phyloP scores from a whole-genome alignment of 2,888 invertebrate genomes.

The Muscina levida region DNA sequence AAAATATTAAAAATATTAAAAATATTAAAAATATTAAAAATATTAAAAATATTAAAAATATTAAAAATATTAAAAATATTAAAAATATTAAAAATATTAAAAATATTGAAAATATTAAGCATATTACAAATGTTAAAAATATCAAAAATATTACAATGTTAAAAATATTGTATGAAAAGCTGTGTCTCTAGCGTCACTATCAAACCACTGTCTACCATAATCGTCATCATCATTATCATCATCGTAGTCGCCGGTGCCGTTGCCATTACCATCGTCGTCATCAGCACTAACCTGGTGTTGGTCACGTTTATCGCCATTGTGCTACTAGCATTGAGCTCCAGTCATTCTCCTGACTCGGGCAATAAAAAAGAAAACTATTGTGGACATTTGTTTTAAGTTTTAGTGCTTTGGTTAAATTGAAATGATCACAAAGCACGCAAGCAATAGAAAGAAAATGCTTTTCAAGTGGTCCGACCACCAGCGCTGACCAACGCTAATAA shows the following conservation, averaged over 20 bases:
- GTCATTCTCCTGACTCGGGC: constrained; percentile 7
- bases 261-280: neutral
- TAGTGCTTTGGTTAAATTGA: constrained; percentile 63
- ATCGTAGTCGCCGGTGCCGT: neutral
- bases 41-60: too few species aligned
- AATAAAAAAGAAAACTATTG: constrained; percentile 58
- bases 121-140: too few species aligned
- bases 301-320: neutral
- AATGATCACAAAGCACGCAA: constrained; percentile 60
- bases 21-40: too few species aligned
- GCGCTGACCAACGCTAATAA: neutral
- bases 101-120: too few species aligned
- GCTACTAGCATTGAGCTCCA: neutral
- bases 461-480: constrained; percentile 49
- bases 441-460: constrained; percentile 47
- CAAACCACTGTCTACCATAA: neutral
- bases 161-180: too few species aligned
- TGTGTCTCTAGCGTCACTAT: too few species aligned
- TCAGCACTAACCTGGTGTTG: neutral
- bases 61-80: too few species aligned
- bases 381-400: constrained; percentile 64
- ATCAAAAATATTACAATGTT: too few species aligned
- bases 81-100: too few species aligned
- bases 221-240: neutral
- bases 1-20: too few species aligned